Percentiles rank a stretch among this genome's conserved stretches.
phyloP scores from a whole-genome alignment of 2,797 vertebrate species.

The Streptopelia turtur region DNA sequence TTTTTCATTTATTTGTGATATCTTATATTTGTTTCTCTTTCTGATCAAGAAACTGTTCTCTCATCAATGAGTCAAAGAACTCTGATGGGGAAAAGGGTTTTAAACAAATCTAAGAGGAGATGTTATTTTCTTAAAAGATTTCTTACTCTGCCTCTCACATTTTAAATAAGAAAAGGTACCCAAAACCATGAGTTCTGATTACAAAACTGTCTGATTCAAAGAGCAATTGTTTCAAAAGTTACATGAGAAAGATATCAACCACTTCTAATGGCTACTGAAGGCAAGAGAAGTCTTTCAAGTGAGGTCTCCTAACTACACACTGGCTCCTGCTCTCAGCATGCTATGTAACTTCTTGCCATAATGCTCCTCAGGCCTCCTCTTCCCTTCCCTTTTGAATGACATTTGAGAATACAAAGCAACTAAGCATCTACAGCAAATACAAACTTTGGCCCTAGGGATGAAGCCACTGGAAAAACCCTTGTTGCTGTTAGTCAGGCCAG shows the following conservation, averaged over 20 bases:
- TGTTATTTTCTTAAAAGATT: not conserved
- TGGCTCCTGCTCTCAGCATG: not conserved
- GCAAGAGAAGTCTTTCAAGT: not conserved
- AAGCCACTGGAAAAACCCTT: not conserved
- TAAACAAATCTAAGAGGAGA: not conserved
- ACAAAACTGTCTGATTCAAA: not conserved
- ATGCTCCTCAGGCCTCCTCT: not conserved
- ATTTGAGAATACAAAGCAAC: not conserved
- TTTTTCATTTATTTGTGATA: not conserved
- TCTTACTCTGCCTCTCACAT: not conserved
- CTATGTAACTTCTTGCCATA: not conserved
- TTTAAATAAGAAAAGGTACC: not conserved
- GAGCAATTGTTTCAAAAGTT: not conserved
- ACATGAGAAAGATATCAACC: not conserved
- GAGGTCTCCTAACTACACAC: not conserved
- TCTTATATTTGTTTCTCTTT: not conserved
- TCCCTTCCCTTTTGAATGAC: not conserved
- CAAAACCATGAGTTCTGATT: not conserved
- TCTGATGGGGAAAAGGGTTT: not conserved
- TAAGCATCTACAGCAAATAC: not conserved
- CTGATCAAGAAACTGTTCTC: not conserved
- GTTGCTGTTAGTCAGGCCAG: not conserved
- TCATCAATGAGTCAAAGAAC: not conserved
- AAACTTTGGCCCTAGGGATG: not conserved
- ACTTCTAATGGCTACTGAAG: not conserved